Conservation (phyloP, 2,113 vertebrate genomes). For the Connochaetes taurinus region DNA sequence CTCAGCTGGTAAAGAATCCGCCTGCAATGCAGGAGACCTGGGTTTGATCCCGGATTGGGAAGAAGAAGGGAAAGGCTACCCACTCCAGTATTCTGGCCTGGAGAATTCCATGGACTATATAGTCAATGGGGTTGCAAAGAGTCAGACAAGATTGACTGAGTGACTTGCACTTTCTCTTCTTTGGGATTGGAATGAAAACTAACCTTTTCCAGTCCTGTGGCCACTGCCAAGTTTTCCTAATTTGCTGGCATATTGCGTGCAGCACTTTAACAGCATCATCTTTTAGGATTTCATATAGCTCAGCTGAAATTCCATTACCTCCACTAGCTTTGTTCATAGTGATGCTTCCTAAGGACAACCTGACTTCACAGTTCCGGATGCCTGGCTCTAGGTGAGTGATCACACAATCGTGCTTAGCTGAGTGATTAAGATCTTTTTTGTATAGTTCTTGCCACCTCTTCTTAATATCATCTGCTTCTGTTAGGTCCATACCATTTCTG, state of each 20-base stretch:
- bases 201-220: neutral
- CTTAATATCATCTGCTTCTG: neutral
- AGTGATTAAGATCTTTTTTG: neutral
- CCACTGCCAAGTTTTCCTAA: neutral
- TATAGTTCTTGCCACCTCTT: neutral
- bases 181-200: neutral
- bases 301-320: neutral
- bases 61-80: neutral
- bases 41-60: neutral
- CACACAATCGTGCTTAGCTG: neutral
- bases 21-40: neutral
- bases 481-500: neutral
- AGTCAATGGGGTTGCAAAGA: neutral
- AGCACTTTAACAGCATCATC: neutral
- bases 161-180: neutral
- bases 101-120: neutral
- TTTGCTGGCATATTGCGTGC: neutral
- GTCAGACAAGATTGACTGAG: neutral
- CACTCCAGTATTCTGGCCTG: neutral
- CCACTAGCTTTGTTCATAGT: neutral
- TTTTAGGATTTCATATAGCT: neutral
- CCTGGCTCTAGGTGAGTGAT: neutral
- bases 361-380: neutral
- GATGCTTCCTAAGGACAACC: neutral
- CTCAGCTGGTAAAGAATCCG: neutral